Evolutionary conservation across 1,140 invertebrate genomes (phyloP).

Genomic region (Sinella curviseta): DNA sequence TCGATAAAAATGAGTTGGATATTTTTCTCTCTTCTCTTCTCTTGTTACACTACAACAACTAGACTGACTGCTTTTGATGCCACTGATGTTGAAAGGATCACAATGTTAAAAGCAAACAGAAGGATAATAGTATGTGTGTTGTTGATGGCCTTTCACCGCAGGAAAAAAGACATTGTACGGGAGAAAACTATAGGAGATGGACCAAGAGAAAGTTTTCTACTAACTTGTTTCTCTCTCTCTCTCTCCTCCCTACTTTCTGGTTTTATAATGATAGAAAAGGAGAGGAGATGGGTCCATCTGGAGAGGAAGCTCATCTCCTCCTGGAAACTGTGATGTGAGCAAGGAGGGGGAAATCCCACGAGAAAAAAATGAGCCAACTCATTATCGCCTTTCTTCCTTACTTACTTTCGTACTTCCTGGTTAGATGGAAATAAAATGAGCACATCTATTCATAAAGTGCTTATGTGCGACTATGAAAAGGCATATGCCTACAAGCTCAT

Average conservation of each 20-base stretch:
- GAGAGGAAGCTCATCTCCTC: not conserved
- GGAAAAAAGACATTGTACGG: not conserved
- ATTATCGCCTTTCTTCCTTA: not conserved
- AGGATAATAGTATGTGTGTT: not conserved
- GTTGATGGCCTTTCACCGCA: slow-evolving; percentile 7
- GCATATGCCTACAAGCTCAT: no score
- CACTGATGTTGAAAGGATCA: slow-evolving; percentile 8
- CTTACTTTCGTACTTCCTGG: no score
- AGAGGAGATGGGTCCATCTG: not conserved
- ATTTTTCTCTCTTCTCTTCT: not conserved
- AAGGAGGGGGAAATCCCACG: not conserved
- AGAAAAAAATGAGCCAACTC: not conserved
- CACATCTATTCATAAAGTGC: no score
- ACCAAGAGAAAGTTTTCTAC: no score
- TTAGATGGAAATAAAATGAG: no score
- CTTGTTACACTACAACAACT: no score
- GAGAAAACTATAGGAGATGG: no score
- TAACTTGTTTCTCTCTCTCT: no score
- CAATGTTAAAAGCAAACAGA: slow-evolving; percentile 5
- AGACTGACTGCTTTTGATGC: no score
- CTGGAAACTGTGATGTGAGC: not conserved
- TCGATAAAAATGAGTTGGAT: not conserved
- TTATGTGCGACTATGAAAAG: no score
- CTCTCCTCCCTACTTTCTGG: no score
- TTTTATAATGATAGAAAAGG: no score